Base-by-base conservation (phyloP, 1,140 invertebrate genomes). In the Mercenaria mercenaria region DNA sequence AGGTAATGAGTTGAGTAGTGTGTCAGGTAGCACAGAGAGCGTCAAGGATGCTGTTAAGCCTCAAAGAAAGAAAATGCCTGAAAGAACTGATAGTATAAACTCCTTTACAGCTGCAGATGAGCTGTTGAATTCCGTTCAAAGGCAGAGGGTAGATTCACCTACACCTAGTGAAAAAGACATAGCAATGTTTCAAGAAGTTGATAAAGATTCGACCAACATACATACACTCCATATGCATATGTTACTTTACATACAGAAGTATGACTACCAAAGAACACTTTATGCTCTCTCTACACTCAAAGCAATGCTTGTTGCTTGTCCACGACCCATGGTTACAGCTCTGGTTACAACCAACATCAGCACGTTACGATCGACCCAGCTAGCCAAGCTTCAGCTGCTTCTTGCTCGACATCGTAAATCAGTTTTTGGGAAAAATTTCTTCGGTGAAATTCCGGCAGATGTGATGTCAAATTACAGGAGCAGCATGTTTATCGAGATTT, bases 181-280 rank as follows among this genome's bases (percentile, higher is more conserved):
- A 13, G 37, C 91, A 29, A 79, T 59, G 67, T 88, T n/a, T 59
- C 94, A 18, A 94, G 93, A 41, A 94, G 52, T 90, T 2, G 96
- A 96, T 50, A 92, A 95, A 79, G 92, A 94, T 47, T 95, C 95
- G 80, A 93, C 93, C 34, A 91, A 92, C 74, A 96, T 98, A 10
- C 98, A 98, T 94, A 97, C 97, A 34, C 97, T 98, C 64, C 98
- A 98, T 94, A 98, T 98, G 37, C 98, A 98, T 94, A 97, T 98
- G 94, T 96, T 98, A 29, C 96, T 99, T 0, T 99, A 99, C 92
- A 97, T 97, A 89, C 97, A 98, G 90, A 97, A 98, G 26, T 98
- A 98, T 92, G 98, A 99, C 94, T 97, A 97, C 0, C 96, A 97
- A 50, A 96, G 97, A 91, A 97, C 97, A 11, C 96, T 98, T 0